A percentile compares a stretch with the other conserved stretches of the same genome.
Conservation (phyloP, 2,113 vertebrate species). For the Podocnemis expansa region DNA sequence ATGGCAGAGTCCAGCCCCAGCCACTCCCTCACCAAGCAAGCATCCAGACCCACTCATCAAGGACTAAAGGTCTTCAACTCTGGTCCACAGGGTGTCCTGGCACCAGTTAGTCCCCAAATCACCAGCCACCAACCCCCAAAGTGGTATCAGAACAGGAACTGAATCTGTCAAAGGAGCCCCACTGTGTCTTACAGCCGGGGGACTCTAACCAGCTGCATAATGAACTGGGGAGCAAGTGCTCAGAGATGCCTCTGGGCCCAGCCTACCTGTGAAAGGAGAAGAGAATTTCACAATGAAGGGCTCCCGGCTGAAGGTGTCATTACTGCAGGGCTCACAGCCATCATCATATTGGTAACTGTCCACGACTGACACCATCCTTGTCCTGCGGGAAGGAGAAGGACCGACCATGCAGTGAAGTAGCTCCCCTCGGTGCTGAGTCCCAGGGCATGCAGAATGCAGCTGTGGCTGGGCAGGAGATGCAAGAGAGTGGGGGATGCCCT, state of each 20-base stretch:
- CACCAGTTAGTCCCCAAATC: neutral
- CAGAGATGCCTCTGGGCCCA: neutral
- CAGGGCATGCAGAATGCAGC: no score
- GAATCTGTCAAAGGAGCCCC: neutral
- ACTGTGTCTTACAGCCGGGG: neutral
- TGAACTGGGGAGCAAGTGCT: fast-evolving
- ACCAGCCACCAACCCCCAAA: neutral
- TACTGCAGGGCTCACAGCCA: constrained; percentile 79
- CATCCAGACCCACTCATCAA: neutral
- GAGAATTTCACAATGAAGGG: constrained; percentile 91
- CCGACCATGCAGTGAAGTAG: neutral
- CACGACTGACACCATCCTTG: constrained; percentile 76
- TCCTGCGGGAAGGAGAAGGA: constrained; percentile 64
- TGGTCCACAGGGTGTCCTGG: no score
- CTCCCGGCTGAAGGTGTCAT: constrained; percentile 85
- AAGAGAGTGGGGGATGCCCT: fast-evolving
- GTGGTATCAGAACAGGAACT: neutral
- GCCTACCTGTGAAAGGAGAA: constrained; percentile 73
- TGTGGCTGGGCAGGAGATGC: neutral
- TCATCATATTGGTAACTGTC: constrained; percentile 86
- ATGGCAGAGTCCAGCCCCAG: neutral
- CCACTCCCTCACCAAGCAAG: neutral
- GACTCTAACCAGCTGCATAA: neutral
- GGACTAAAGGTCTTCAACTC: neutral
- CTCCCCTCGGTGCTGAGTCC: neutral